phyloP scores from a whole-genome alignment of 2,888 invertebrate genomes.

The Imbricaverruca yamaguchii region DNA sequence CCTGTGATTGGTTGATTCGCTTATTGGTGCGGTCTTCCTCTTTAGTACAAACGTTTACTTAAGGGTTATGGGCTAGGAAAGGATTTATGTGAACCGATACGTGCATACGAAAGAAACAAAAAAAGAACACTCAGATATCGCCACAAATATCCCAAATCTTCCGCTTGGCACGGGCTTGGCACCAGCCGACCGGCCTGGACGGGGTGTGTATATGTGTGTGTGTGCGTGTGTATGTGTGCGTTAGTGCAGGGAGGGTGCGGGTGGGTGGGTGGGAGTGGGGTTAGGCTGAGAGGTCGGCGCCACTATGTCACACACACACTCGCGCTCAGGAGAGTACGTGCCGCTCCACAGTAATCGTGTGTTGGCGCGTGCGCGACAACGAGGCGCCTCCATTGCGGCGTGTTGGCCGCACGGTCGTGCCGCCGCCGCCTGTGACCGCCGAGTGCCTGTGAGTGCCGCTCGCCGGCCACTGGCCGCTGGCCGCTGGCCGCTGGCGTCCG shows the following conservation, averaged over 20 bases:
- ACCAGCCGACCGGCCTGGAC: neutral
- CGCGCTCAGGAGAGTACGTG: too few relatives aligned
- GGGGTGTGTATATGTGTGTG: neutral
- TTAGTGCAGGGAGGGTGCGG: neutral
- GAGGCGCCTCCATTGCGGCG: too few relatives aligned
- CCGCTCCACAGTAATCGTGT: neutral
- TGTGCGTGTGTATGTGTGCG: neutral
- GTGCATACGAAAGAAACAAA: neutral
- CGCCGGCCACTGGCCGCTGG: too few relatives aligned
- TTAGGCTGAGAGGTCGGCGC: neutral
- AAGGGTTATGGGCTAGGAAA: neutral
- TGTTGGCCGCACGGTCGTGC: too few relatives aligned
- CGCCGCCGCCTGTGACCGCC: too few relatives aligned
- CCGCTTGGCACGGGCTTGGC: neutral
- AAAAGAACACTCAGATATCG: conserved; percentile 7
- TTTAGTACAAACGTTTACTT: conserved; percentile 17
- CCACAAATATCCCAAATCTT: neutral
- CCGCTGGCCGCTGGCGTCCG: too few relatives aligned
- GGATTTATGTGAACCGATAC: neutral
- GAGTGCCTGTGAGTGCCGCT: too few relatives aligned
- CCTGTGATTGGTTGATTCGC: conserved; percentile 17
- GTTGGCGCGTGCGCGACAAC: neutral
- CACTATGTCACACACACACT: too few relatives aligned
- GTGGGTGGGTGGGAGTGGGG: neutral
- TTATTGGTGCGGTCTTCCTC: conserved; percentile 17